Conservation (phyloP, 2,113 vertebrate species). For the Athene cunicularia region DNA sequence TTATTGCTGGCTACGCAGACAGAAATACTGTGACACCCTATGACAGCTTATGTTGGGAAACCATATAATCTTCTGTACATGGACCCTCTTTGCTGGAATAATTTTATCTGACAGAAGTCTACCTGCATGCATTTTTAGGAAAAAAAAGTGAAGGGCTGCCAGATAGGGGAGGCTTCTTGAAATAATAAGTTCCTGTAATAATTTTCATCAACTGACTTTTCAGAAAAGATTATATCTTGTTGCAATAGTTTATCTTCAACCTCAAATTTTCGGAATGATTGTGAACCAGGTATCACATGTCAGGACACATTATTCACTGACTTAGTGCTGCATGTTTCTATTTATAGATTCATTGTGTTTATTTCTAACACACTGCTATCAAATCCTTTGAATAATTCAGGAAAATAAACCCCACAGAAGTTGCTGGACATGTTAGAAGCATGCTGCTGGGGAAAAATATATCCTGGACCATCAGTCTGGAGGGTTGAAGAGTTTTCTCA, state of each 20-base stretch:
- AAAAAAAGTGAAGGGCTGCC: not conserved
- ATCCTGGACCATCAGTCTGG: not conserved
- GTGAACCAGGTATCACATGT: not conserved
- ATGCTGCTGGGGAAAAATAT: not conserved
- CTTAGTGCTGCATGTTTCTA: not conserved
- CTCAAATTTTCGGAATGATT: not conserved
- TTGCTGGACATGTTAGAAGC: not conserved
- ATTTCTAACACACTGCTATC: not conserved
- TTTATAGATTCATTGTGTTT: not conserved
- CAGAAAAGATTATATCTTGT: not conserved
- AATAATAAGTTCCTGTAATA: not conserved
- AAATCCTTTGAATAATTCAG: not conserved
- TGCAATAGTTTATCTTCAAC: not conserved
- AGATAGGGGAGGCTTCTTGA: not conserved
- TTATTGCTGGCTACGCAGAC: not conserved
- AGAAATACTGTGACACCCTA: not conserved
- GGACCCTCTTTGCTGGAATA: not conserved
- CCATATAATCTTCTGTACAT: not conserved
- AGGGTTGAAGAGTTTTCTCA: not conserved
- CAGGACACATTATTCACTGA: not conserved
- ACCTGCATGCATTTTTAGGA: not conserved
- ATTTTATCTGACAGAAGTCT: not conserved
- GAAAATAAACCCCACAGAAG: not conserved
- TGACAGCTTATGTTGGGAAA: not conserved
- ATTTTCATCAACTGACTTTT: not conserved